These are phyloP conservation scores for Cyprinodon variegatus DNA, from an alignment of 2,113 vertebrate species.

Conservation along the genomic window DNA sequence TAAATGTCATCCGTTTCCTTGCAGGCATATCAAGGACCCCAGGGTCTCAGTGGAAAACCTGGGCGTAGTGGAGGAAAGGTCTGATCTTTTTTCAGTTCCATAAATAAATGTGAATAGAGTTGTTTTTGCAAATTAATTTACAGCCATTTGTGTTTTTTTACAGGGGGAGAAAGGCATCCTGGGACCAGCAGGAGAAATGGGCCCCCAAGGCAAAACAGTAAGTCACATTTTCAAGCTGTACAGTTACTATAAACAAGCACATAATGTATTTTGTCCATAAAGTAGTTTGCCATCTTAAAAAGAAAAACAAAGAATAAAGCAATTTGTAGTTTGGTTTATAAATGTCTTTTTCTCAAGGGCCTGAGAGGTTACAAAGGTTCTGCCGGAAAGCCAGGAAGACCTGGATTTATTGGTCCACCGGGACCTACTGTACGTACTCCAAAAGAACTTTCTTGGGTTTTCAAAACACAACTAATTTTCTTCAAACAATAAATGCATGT, in stretches of 20 bases:
- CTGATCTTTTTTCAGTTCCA: background rate
- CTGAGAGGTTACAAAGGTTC: slow-evolving; percentile 78
- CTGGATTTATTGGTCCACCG: slow-evolving; percentile 79
- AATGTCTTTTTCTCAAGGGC: slow-evolving; percentile 72
- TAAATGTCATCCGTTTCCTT: background rate
- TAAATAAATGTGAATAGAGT: slow-evolving; percentile 5
- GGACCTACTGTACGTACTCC: slow-evolving; percentile 75
- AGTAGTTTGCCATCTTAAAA: slow-evolving; percentile 59
- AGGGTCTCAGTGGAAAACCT: slow-evolving; percentile 71
- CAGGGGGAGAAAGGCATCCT: slow-evolving; percentile 81
- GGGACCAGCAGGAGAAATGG: slow-evolving; percentile 80
- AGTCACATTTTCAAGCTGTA: slow-evolving; percentile 62
- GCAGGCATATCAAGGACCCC: slow-evolving; percentile 84
- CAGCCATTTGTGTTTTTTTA: slow-evolving; percentile 37
- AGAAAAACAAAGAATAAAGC: slow-evolving; percentile 46
- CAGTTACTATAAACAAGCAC: slow-evolving; percentile 23
- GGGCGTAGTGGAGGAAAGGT: slow-evolving; percentile 77
- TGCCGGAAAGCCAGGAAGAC: slow-evolving; percentile 80
- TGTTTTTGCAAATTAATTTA: slow-evolving; percentile 36
- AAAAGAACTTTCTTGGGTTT: slow-evolving; percentile 43
- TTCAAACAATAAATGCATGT: slow-evolving; percentile 55
- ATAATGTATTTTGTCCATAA: slow-evolving; percentile 38
- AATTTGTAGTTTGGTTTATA: slow-evolving; percentile 51
- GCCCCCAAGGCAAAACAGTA: slow-evolving; percentile 78
- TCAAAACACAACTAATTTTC: slow-evolving; percentile 57